A percentile compares a stretch with the other conserved stretches of the same genome.
Conservation (phyloP, 1,140 invertebrate species). For the Orius laevigatus region DNA sequence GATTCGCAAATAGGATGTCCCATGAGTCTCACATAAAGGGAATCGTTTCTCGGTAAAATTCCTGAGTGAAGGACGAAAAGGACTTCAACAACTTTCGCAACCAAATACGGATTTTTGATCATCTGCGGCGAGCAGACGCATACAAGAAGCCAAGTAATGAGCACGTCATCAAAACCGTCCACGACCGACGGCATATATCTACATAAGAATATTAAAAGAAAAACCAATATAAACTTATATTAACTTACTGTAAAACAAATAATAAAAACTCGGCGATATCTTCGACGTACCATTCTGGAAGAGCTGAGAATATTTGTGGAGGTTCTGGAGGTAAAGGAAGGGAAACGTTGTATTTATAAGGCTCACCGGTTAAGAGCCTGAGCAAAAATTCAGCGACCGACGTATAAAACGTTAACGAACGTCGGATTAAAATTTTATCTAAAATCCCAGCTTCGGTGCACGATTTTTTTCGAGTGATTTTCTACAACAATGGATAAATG, state of each 20-base stretch:
- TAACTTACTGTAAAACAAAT: slow-evolving; percentile 79
- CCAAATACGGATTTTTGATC: slow-evolving; percentile 89
- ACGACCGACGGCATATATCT: slow-evolving; percentile 61
- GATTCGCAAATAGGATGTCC: slow-evolving; percentile 71
- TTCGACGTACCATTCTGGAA: slow-evolving; percentile 93
- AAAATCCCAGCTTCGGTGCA: slow-evolving; percentile 77
- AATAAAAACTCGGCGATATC: slow-evolving; percentile 90
- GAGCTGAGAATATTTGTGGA: slow-evolving; percentile 61
- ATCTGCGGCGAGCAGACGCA: slow-evolving; percentile 78
- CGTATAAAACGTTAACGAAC: slow-evolving; percentile 73
- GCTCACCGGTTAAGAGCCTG: slow-evolving; percentile 34
- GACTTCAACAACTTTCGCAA: slow-evolving; percentile 88
- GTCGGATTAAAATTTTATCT: slow-evolving; percentile 59
- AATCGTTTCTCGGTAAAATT: slow-evolving; percentile 48
- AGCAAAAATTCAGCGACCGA: slow-evolving; percentile 64
- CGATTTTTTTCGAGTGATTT: slow-evolving; percentile 44
- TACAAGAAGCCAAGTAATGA: slow-evolving; percentile 76
- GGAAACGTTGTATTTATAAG: slow-evolving; percentile 1
- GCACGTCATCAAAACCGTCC: slow-evolving; percentile 59
- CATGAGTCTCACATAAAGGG: slow-evolving; percentile 50
- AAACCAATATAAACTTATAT: slow-evolving; percentile 9
- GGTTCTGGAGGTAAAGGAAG: slow-evolving; percentile 36
- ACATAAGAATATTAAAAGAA: slow-evolving; percentile 23
- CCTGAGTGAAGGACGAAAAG: slow-evolving; percentile 81
- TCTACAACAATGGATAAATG: slow-evolving; percentile 24